phyloP scores from a whole-genome alignment of 2,888 invertebrate species.

The Ormia ochracea region DNA sequence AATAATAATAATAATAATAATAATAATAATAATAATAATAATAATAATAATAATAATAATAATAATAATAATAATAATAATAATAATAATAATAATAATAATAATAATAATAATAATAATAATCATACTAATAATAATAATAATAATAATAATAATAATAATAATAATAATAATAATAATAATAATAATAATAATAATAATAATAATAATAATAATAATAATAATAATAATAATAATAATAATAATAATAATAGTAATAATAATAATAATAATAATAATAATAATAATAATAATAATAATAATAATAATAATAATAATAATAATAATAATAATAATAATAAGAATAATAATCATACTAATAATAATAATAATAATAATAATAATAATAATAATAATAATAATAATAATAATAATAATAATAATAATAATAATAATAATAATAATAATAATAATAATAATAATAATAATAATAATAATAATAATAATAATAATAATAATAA shows the following conservation, averaged over 20 bases:
- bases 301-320: neutral
- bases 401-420: neutral
- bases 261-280: neutral
- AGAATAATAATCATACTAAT: neutral
- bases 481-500: constrained; percentile 8
- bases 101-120: neutral
- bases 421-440: constrained; percentile 2
- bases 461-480: constrained; percentile 6
- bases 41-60: neutral
- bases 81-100: neutral
- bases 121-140: neutral
- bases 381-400: neutral
- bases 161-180: neutral
- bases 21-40: neutral
- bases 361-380: neutral
- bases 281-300: neutral
- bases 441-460: constrained; percentile 6
- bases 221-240: neutral
- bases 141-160: neutral
- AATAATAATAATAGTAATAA: neutral
- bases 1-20: constrained; percentile 8
- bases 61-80: neutral
- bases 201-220: neutral
- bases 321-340: neutral
- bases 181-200: neutral